A percentile compares a stretch with the other conserved stretches of the same genome.
These are phyloP conservation scores for Orestias chungarensis DNA, from an alignment of 2,797 vertebrate species.

Conservation along the genomic window DNA sequence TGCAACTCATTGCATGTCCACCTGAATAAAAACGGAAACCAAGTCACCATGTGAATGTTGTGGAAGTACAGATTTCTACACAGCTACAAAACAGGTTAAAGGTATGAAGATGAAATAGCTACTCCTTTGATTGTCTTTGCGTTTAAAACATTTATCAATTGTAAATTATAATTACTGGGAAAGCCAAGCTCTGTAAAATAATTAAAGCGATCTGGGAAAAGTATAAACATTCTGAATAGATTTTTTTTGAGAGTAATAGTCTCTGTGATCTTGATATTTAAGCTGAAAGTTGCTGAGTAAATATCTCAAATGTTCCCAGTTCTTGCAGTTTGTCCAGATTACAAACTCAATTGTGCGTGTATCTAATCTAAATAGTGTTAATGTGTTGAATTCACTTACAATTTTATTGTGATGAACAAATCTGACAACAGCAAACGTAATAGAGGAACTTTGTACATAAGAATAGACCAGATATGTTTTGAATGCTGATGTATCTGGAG, in stretches of 20 bases:
- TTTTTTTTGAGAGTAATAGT: slow-evolving; percentile 72
- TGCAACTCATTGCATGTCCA: slow-evolving; percentile 51
- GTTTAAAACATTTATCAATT: slow-evolving; percentile 52
- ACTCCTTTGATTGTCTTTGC: slow-evolving; percentile 38
- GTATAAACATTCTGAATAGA: slow-evolving; percentile 68
- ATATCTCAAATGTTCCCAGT: slow-evolving; percentile 63
- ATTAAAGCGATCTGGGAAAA: slow-evolving; percentile 30
- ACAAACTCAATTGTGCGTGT: slow-evolving; percentile 69
- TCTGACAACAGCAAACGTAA: slow-evolving; percentile 68
- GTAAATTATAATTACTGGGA: slow-evolving; percentile 49
- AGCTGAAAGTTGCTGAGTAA: slow-evolving; percentile 63
- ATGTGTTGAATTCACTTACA: slow-evolving; percentile 65
- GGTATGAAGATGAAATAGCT: slow-evolving; percentile 53
- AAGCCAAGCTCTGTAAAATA: slow-evolving; percentile 52
- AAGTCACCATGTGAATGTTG: slow-evolving; percentile 36
- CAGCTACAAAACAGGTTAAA: slow-evolving; percentile 49
- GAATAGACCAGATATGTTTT: slow-evolving; percentile 75
- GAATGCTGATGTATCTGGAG: slow-evolving; percentile 64
- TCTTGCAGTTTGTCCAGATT: slow-evolving; percentile 67
- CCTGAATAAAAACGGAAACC: slow-evolving; percentile 45
- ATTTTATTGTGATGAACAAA: slow-evolving; percentile 66
- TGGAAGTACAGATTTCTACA: slow-evolving; percentile 44
- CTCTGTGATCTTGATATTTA: slow-evolving; percentile 73
- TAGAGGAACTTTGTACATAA: slow-evolving; percentile 83
- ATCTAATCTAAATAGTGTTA: slow-evolving; percentile 68